Conservation (phyloP, 2,113 vertebrate species). For the Solenodon paradoxus region DNA sequence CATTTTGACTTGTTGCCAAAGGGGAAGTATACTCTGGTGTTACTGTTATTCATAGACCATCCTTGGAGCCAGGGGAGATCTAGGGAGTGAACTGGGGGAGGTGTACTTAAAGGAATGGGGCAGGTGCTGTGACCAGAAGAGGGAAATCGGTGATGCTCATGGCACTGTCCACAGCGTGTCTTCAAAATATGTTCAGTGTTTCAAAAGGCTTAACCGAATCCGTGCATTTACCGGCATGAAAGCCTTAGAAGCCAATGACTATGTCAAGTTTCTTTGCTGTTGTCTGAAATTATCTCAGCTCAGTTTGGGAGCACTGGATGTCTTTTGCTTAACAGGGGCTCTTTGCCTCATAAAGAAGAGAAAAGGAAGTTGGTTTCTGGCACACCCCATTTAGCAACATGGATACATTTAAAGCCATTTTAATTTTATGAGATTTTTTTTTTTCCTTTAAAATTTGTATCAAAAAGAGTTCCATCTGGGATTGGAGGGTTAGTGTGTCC, state of each 20-base stretch:
- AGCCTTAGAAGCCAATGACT: not conserved
- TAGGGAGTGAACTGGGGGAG: not conserved
- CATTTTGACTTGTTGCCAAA: not conserved
- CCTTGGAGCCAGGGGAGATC: not conserved
- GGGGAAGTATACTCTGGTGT: not conserved
- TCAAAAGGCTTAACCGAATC: not conserved
- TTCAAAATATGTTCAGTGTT: not conserved
- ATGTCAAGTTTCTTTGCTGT: not conserved
- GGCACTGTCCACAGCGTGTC: not conserved
- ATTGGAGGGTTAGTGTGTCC: not conserved
- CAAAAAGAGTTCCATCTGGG: not conserved
- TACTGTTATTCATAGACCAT: not conserved
- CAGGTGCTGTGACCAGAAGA: not conserved
- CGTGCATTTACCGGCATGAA: not conserved
- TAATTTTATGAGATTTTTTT: not conserved
- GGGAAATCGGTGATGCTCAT: not conserved
- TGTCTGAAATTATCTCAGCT: constrained; percentile 40
- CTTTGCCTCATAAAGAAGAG: not conserved
- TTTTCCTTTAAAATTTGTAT: not conserved
- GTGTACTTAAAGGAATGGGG: not conserved
- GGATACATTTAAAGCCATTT: not conserved
- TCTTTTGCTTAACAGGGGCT: not conserved
- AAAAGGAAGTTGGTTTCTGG: not conserved
- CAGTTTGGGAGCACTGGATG: not conserved
- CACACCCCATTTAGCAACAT: not conserved